A percentile compares a stretch with the other conserved stretches of the same genome.
These are phyloP conservation scores for Cyclophora punctaria DNA, from an alignment of 2,888 invertebrate genomes.

Conservation along the genomic window DNA sequence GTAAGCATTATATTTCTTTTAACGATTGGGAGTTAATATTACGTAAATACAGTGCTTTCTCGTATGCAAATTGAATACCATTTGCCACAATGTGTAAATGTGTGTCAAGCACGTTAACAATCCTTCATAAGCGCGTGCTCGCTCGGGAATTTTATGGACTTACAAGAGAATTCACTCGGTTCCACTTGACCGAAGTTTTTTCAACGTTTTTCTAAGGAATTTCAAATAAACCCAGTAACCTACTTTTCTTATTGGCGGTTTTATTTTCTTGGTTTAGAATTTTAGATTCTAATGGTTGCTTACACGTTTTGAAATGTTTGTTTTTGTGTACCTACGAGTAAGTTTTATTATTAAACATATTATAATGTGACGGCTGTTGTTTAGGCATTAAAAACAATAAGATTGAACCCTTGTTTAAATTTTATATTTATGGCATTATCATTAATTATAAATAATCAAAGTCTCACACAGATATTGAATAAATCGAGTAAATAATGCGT, in stretches of 20 bases:
- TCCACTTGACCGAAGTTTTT: constrained; percentile 16
- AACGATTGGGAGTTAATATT: constrained; percentile 10
- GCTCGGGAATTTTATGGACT: constrained; percentile 42
- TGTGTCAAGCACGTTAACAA: constrained; percentile 21
- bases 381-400: no score
- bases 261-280: constrained; percentile 5
- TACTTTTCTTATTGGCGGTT: constrained; percentile 37
- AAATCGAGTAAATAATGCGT: no score
- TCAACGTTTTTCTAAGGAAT: constrained; percentile 28
- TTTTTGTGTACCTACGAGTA: no score
- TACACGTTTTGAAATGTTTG: no score
- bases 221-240: constrained; percentile 37
- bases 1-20: constrained; percentile 9
- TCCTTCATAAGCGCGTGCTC: constrained; percentile 18
- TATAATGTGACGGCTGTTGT: no score
- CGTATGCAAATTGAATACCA: constrained; percentile 16
- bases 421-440: no score
- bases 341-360: no score
- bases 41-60: constrained; percentile 10
- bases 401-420: no score
- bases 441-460: no score
- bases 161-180: constrained; percentile 32
- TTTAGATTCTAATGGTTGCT: background rate
- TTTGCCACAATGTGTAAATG: constrained; percentile 16
- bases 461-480: no score